Evolutionary conservation across 2,888 invertebrate species (phyloP), one percentile per base, ranked within the genome.

Genomic region (Notodonta ziczac): DNA sequence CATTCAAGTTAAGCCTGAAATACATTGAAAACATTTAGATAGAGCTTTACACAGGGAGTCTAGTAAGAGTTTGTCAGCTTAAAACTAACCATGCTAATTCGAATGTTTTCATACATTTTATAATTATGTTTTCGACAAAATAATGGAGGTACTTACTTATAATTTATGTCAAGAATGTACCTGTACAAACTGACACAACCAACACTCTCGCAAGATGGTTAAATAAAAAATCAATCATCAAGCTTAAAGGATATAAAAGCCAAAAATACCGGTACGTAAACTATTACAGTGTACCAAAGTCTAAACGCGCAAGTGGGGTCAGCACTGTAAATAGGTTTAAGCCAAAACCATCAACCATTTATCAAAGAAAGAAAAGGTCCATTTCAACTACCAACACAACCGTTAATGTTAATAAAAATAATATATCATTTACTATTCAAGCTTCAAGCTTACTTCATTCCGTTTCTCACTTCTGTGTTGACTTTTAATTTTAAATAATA

Each of bases 401-500:
- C 6, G 55, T n/a, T n/a, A 54, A 54, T 54, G 16, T 54, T 39
- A 54, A 39, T 39, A 39, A 54, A 39, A 16, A 40, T 9, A 42
- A 40, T 56, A 9, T 56, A 44, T 56, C 56, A 56, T 44, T 56
- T 44, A 56, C 24, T 44, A 48, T 57, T 57, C 39, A 35, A 57
- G 32, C 13, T 48, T 48, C 39, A 6, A 32, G 44, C 56, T 46
- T 44, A 24, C 39, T 50, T 16, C 39, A 56, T 44, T 56, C 12
- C 42, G 4, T 13, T 44, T 56, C 56, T 56, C 56, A 56, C 56
- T 56, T 56, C 16, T 42, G 16, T 56, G 56, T 56, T 56, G 56
- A 42, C 44, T 24, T 44, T n/a, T n/a, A 54, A 24, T 54, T 54
- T 52, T 39, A 9, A 56, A 56, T 16, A 56, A 56, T 44, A 44